Percentiles rank a stretch among this genome's conserved stretches.
Evolutionary conservation across 2,113 vertebrate genomes (phyloP).

Genomic region (Stigmatopora nigra): DNA sequence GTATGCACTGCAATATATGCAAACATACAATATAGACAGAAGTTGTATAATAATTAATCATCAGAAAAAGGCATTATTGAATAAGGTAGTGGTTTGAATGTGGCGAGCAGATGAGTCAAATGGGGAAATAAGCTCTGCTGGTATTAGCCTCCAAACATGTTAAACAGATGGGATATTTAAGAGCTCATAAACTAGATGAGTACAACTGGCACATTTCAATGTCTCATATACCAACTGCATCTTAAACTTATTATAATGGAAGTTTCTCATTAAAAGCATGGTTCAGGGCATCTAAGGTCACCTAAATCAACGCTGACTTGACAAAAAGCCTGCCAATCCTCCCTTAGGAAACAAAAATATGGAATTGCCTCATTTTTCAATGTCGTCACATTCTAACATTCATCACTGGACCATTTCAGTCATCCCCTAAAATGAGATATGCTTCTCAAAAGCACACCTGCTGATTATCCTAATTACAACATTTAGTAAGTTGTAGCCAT

Average conservation of each 20-base stretch:
- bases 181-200: slow-evolving; percentile 43
- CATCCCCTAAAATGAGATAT: background rate
- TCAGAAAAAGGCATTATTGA: background rate
- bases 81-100: background rate
- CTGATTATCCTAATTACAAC: background rate
- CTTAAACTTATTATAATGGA: slow-evolving; percentile 35
- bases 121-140: slow-evolving; percentile 9
- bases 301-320: slow-evolving; percentile 20
- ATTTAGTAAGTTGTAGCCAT: too few species aligned
- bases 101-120: slow-evolving; percentile 12
- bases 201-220: slow-evolving; percentile 27
- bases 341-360: background rate
- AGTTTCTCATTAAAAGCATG: slow-evolving; percentile 36
- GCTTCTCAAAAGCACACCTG: background rate
- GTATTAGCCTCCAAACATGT: slow-evolving; percentile 19
- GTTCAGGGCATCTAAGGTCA: slow-evolving; percentile 5
- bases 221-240: slow-evolving; percentile 38
- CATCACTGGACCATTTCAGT: background rate
- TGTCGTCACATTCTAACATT: background rate
- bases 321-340: slow-evolving; percentile 4
- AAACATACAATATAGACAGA: slow-evolving; percentile 1
- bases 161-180: slow-evolving; percentile 43
- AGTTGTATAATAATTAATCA: background rate
- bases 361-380: background rate
- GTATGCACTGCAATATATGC: background rate